Percentiles rank a stretch among this genome's conserved stretches.
Conservation (phyloP, 1,140 invertebrate genomes). For the Hypsibius dujardini region DNA sequence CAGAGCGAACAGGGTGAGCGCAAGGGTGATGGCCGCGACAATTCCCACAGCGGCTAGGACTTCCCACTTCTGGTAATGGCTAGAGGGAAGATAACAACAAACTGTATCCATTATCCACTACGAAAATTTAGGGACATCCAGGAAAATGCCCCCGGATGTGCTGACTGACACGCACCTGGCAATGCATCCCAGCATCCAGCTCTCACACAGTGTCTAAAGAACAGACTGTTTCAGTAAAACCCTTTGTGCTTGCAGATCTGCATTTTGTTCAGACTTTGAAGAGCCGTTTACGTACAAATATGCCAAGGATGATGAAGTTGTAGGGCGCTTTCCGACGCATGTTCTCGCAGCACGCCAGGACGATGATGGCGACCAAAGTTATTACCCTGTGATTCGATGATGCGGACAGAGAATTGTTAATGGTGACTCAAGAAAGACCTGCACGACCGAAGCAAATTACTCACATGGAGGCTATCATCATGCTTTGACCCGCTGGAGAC, state of each 20-base stretch:
- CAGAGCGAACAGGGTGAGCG: conserved; percentile 71
- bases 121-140: conserved; percentile 21
- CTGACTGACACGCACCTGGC: conserved; percentile 24
- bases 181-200: conserved; percentile 26
- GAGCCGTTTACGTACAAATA: conserved; percentile 44
- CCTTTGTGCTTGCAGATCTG: conserved; percentile 1
- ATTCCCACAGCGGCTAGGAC: conserved; percentile 64
- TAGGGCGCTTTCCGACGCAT: conserved; percentile 62
- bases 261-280: background rate
- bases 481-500: background rate
- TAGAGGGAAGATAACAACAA: conserved; percentile 30
- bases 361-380: conserved; percentile 55
- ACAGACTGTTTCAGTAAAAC: conserved; percentile 4
- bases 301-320: conserved; percentile 67
- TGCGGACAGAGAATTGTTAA: background rate
- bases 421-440: background rate
- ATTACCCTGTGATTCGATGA: conserved; percentile 30
- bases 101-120: no score
- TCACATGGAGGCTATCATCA: background rate
- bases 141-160: conserved; percentile 20
- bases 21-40: conserved; percentile 56
- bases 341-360: conserved; percentile 65
- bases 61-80: conserved; percentile 26
- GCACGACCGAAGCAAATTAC: background rate
- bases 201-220: conserved; percentile 32